Base-by-base conservation (phyloP, 2,797 vertebrate genomes). In the Streptopelia turtur region DNA sequence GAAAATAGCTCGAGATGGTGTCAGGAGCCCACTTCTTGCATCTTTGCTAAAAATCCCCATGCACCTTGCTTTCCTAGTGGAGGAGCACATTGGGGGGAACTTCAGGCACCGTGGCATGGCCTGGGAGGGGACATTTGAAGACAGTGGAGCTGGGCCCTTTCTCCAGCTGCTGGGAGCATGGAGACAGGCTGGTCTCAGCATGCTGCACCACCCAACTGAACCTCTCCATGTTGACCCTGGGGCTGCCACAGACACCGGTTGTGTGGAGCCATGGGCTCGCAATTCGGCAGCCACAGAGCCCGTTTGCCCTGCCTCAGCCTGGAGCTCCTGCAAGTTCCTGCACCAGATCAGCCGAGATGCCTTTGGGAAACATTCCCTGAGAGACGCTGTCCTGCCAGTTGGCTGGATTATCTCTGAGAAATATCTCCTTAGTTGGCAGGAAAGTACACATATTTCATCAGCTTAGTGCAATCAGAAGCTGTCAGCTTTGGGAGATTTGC, bases 251-350 rank as follows among this genome's bases (percentile, higher is more conserved):
- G 30, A 14, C 49, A 52, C 37, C 6, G 2, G 30, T 14, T 79
- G 63, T 53, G 49, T 9, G 11, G 20, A 23, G 28, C 30, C 31
- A 3, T 25, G 1, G 0, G 14, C 39, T 45, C 50, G 10, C 3
- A 0, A 1, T 22, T 37, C 1, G 1, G n/a, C 68, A 77, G 71
- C 6, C 15, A 13, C 0, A 1, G 28, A 64, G 53, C 9, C 3
- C 0, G 20, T 64, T 33, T 64, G 39, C 45, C 37, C 53, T 27
- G 13, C 30, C 49, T 78, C 28, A 45, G 72, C 18, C 37, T n/a
- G 13, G 61, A 89, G 45, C 24, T 89, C 55, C 65, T 35, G n/a
- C 39, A 61, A 84, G 16, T 52, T 83, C 47, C 68, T 35, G 35
- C 49, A 69, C 30, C 1, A 3, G 17, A 69, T 59, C 52, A 21